Conservation (phyloP, 2,888 invertebrate genomes). For the Muscina levida region DNA sequence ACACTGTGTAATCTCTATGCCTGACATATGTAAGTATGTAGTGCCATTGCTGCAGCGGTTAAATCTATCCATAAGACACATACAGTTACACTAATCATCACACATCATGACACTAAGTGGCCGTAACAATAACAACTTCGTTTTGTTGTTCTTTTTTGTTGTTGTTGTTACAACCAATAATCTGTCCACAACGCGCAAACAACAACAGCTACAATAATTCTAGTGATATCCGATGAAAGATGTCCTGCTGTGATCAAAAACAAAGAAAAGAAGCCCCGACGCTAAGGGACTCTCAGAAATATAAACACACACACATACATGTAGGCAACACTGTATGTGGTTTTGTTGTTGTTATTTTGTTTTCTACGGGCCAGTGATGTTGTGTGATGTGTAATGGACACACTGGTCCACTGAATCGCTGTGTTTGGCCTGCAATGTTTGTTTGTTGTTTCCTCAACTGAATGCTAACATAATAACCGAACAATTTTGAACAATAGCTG, state of each 20-base stretch:
- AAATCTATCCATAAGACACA: not conserved
- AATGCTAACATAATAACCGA: slow-evolving; percentile 8
- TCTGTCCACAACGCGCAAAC: slow-evolving; percentile 5
- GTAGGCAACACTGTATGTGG: not conserved
- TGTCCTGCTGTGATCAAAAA: slow-evolving; percentile 55
- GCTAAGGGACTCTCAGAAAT: too few relatives aligned
- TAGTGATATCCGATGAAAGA: slow-evolving; percentile 34
- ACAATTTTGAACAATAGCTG: slow-evolving; percentile 14
- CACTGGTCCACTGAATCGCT: not conserved
- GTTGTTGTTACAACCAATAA: slow-evolving; percentile 18
- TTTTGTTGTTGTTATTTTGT: too few relatives aligned
- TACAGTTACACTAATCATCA: slow-evolving; percentile 68
- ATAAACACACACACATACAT: not conserved
- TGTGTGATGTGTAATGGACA: slow-evolving; percentile 34
- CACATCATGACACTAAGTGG: slow-evolving; percentile 70
- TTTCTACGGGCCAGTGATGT: too few relatives aligned
- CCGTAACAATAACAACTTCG: slow-evolving; percentile 70
- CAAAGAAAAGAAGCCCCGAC: slow-evolving; percentile 8
- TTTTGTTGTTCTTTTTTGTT: slow-evolving; percentile 27
- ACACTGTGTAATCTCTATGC: slow-evolving; percentile 44
- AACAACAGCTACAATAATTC: slow-evolving; percentile 13
- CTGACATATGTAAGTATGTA: slow-evolving; percentile 43
- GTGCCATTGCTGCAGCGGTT: too few relatives aligned
- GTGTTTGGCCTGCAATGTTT: not conserved
- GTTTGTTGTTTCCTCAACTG: slow-evolving; percentile 12